Conservation (phyloP, 2,888 invertebrate genomes). For the Philereme vetulata region DNA sequence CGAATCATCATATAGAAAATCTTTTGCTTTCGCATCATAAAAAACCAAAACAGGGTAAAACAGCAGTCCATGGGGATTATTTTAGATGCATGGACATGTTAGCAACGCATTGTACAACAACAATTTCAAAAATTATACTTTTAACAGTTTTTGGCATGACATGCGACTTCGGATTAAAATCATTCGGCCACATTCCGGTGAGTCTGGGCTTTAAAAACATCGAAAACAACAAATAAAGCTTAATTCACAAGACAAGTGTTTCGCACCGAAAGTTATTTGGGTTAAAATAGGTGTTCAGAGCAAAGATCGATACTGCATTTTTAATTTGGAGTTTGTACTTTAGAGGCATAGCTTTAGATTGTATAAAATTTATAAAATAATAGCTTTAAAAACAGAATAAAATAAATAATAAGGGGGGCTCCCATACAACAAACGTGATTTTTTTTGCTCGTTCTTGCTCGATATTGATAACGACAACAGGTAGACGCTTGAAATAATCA, state of each 20-base stretch:
- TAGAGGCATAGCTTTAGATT: slow-evolving; percentile 28
- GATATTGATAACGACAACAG: no score
- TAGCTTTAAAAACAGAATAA: background rate
- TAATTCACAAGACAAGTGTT: slow-evolving; percentile 34
- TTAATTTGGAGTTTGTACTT: slow-evolving; percentile 14
- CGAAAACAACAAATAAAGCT: slow-evolving; percentile 37
- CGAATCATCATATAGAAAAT: slow-evolving; percentile 22
- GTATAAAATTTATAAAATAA: background rate
- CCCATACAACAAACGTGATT: no score
- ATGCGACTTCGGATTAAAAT: slow-evolving; percentile 53
- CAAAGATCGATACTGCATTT: slow-evolving; percentile 3
- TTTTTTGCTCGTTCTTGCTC: no score
- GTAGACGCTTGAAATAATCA: no score
- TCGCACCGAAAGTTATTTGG: slow-evolving; percentile 34
- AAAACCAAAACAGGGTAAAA: slow-evolving; percentile 45
- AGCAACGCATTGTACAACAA: slow-evolving; percentile 60
- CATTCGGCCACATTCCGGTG: slow-evolving; percentile 43
- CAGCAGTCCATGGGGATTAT: slow-evolving; percentile 57
- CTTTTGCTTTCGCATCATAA: slow-evolving; percentile 53
- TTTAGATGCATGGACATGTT: slow-evolving; percentile 62
- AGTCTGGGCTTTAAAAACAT: slow-evolving; percentile 33
- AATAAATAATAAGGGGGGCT: no score
- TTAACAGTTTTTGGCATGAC: slow-evolving; percentile 65
- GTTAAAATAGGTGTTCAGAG: slow-evolving; percentile 3
- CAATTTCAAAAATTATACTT: slow-evolving; percentile 50